A percentile compares a stretch with the other conserved stretches of the same genome.
These are phyloP conservation scores for Hyles euphorbiae DNA, from an alignment of 1,140 invertebrate genomes.

Conservation along the genomic window DNA sequence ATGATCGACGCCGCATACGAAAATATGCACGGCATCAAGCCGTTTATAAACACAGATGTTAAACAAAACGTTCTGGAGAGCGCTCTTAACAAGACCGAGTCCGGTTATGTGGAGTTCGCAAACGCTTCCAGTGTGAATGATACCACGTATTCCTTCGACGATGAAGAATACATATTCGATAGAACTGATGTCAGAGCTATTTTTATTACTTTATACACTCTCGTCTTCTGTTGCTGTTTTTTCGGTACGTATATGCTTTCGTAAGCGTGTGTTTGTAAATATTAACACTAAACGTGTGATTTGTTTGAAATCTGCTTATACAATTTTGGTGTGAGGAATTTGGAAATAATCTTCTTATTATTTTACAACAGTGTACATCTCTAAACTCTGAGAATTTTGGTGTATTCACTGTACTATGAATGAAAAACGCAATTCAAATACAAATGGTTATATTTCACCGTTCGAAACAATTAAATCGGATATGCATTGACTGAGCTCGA, in stretches of 20 bases:
- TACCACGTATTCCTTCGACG: constrained; percentile 35
- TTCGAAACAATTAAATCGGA: too few species aligned
- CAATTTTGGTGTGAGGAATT: too few species aligned
- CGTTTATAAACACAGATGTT: constrained; percentile 37
- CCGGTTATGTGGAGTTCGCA: constrained; percentile 22
- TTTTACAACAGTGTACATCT: too few species aligned
- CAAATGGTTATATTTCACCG: too few species aligned
- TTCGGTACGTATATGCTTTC: constrained; percentile 76
- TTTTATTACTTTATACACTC: constrained; percentile 80
- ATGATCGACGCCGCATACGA: constrained; percentile 13
- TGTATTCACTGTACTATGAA: too few species aligned
- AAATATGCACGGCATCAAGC: constrained; percentile 46
- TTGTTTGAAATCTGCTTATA: too few species aligned
- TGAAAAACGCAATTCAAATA: too few species aligned
- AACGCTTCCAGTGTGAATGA: constrained; percentile 38
- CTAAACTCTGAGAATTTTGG: too few species aligned
- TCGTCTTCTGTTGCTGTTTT: constrained; percentile 82
- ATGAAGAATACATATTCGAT: constrained; percentile 80
- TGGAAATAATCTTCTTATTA: too few species aligned
- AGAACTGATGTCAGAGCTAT: constrained; percentile 78
- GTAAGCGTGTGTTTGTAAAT: too few species aligned
- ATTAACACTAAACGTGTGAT: too few species aligned
- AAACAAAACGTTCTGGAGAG: constrained; percentile 27
- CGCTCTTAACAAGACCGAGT: constrained; percentile 32
- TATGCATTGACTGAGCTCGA: too few species aligned